A percentile compares a stretch with the other conserved stretches of the same genome.
Conservation (phyloP, 1,140 invertebrate genomes). For the Cyphomyrmex costatus region DNA sequence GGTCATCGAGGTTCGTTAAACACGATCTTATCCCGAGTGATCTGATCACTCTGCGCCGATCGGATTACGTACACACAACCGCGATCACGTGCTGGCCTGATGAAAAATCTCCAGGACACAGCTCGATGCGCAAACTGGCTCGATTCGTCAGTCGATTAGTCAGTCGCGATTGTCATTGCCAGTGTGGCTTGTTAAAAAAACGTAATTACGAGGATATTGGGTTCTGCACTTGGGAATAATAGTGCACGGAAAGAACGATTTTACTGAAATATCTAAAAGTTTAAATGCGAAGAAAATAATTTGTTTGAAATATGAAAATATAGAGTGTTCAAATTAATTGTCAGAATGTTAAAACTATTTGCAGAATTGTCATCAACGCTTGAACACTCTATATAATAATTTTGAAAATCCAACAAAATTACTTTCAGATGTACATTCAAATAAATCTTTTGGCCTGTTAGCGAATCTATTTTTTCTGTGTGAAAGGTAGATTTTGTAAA, state of each 20-base stretch:
- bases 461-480: too few species aligned
- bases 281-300: too few species aligned
- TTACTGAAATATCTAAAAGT: too few species aligned
- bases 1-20: not conserved
- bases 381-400: too few species aligned
- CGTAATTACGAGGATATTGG: not conserved
- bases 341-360: too few species aligned
- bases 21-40: conserved; percentile 20
- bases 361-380: too few species aligned
- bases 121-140: not conserved
- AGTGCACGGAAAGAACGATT: too few species aligned
- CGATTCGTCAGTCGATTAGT: not conserved
- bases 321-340: too few species aligned
- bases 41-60: not conserved
- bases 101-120: not conserved
- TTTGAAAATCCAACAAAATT: too few species aligned
- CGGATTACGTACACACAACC: not conserved
- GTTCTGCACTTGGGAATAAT: not conserved
- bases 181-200: not conserved
- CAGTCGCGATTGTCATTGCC: conserved; percentile 1
- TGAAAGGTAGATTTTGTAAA: not conserved
- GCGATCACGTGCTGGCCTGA: conserved; percentile 5
- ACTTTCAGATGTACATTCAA: too few species aligned
- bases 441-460: too few species aligned
- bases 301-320: too few species aligned